phyloP scores from a whole-genome alignment of 2,113 vertebrate genomes.

The Pomatostomus ruficeps region DNA sequence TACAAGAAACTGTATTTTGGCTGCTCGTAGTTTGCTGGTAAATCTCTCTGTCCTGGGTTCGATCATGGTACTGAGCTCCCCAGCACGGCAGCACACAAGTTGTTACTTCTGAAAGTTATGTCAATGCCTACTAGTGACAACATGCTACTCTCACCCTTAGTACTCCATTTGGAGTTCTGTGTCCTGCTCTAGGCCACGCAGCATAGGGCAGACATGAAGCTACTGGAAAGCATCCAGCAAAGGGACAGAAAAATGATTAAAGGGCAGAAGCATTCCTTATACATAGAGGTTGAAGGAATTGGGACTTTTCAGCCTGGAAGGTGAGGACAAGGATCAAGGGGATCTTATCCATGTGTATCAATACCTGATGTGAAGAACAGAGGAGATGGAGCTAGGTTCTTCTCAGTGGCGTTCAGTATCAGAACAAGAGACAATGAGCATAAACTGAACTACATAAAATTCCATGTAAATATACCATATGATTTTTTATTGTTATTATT shows the following conservation, averaged over 20 bases:
- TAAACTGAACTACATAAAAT: neutral
- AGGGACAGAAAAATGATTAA: neutral
- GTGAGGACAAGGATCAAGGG: neutral
- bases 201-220: neutral
- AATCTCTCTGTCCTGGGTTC: neutral
- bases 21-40: neutral
- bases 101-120: neutral
- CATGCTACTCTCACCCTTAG: neutral
- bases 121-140: neutral
- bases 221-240: neutral
- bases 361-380: rapidly evolving
- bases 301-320: neutral
- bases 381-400: neutral
- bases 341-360: neutral
- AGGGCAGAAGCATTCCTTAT: neutral
- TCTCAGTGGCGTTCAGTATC: neutral
- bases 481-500: neutral
- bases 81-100: neutral
- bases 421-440: neutral
- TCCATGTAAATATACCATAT: neutral
- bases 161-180: neutral
- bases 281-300: neutral
- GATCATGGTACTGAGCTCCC: neutral
- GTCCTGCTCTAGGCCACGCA: neutral
- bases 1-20: neutral